Conservation (phyloP, 1,140 invertebrate species). For the Homalodisca vitripennis region DNA sequence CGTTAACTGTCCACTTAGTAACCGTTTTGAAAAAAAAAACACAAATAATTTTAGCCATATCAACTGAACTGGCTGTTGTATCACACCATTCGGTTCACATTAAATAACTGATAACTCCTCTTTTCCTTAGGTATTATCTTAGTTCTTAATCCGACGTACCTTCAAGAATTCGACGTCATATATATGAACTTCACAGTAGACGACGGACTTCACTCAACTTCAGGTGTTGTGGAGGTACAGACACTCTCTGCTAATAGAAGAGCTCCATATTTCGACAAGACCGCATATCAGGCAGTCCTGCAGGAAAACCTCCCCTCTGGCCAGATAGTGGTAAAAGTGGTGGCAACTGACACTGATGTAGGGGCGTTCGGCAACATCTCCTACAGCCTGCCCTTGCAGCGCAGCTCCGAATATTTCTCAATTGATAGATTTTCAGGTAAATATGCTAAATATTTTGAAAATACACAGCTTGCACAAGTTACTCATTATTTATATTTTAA, state of each 20-base stretch:
- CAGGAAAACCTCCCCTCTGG: conserved; percentile 1
- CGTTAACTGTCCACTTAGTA: too few species aligned
- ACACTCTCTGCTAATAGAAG: neutral
- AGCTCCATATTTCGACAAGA: neutral
- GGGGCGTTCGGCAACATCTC: neutral
- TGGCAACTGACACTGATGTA: neutral
- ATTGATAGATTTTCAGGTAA: conserved; percentile 9
- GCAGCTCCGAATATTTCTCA: neutral
- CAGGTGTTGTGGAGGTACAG: neutral
- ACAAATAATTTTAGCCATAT: too few species aligned
- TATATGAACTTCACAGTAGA: neutral
- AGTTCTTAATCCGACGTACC: neutral
- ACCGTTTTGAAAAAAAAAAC: too few species aligned
- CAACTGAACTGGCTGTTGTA: too few species aligned
- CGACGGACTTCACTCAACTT: neutral
- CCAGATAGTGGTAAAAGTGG: neutral
- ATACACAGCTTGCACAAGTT: too few species aligned
- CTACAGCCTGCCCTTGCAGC: neutral
- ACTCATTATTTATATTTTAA: too few species aligned
- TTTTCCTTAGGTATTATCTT: neutral
- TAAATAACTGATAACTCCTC: too few species aligned
- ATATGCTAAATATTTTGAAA: too few species aligned
- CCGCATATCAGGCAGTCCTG: neutral
- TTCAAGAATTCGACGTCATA: neutral
- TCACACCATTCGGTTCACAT: too few species aligned